Evolutionary conservation across 2,888 invertebrate genomes (phyloP).

Genomic region (Nephrocerus scutellatus): DNA sequence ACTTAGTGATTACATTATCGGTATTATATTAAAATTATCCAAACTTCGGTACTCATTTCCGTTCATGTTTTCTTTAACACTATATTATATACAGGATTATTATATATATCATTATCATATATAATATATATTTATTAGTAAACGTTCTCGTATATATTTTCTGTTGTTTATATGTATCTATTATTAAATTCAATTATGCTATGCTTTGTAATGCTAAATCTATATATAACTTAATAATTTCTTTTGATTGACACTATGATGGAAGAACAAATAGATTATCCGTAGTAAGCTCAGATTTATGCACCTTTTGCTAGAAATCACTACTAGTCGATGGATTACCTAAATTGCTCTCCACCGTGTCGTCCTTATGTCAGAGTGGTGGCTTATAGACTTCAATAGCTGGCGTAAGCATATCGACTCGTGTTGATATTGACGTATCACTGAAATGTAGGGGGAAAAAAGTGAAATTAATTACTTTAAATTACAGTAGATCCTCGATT

Average conservation of each 20-base stretch:
- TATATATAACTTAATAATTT: constrained; percentile 21
- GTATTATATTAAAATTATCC: no score
- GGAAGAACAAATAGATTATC: constrained; percentile 49
- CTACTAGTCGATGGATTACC: constrained; percentile 50
- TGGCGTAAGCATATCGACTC: constrained; percentile 58
- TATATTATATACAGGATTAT: no score
- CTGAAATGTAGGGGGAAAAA: no score
- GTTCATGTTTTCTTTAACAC: no score
- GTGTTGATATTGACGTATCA: constrained; percentile 65
- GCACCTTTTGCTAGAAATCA: constrained; percentile 47
- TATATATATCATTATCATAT: no score
- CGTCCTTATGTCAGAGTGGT: constrained; percentile 50
- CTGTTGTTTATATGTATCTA: constrained; percentile 2
- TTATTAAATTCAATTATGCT: constrained; percentile 5
- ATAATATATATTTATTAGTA: constrained; percentile 1
- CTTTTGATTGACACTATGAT: constrained; percentile 47
- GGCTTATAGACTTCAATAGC: constrained; percentile 49
- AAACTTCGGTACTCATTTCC: no score
- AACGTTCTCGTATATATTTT: constrained; percentile 3
- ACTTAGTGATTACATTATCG: no score
- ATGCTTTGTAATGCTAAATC: constrained; percentile 13
- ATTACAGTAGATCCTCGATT: no score
- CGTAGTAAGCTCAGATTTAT: constrained; percentile 41
- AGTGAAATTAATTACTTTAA: constrained; percentile 8
- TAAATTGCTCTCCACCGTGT: constrained; percentile 49